These are phyloP conservation scores for Papilio dardanus DNA, from an alignment of 1,140 invertebrate species.

Conservation along the genomic window DNA sequence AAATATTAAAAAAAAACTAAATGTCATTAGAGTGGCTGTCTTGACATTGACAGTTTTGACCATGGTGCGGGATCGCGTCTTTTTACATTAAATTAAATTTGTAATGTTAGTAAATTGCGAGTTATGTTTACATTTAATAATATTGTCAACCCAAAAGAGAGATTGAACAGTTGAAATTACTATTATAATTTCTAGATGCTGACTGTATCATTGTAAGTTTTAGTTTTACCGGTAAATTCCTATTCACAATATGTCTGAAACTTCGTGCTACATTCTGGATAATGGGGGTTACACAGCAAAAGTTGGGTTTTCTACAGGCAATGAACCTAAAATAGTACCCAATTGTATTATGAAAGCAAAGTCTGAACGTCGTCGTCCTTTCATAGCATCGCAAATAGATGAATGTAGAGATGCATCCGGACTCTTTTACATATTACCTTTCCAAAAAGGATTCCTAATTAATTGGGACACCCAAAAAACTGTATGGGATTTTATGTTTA, in stretches of 20 bases:
- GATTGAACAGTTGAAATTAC: too few species aligned
- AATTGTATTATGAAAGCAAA: constrained; percentile 99
- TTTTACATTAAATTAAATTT: too few species aligned
- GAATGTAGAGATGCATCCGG: constrained; percentile 98
- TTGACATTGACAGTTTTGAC: too few species aligned
- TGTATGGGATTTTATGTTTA: constrained; percentile 98
- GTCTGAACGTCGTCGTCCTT: constrained; percentile 95
- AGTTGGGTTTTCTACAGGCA: constrained; percentile 87
- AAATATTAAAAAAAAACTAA: too few species aligned
- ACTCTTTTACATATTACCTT: constrained; percentile 96
- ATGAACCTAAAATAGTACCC: constrained; percentile 91
- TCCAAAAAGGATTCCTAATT: constrained; percentile 97
- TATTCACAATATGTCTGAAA: constrained; percentile 68
- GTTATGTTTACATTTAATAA: too few species aligned
- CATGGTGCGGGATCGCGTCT: too few species aligned
- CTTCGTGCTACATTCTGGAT: constrained; percentile 88
- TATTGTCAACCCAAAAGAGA: too few species aligned
- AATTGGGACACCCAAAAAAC: constrained; percentile 98
- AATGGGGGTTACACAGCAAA: constrained; percentile 94
- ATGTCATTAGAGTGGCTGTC: too few species aligned
- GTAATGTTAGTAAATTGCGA: too few species aligned
- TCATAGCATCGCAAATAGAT: constrained; percentile 90
- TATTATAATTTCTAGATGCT: neutral
- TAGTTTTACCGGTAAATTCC: constrained; percentile 15
- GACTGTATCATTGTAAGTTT: neutral